Base-by-base conservation (phyloP, 2,797 vertebrate genomes). In the Lycodopsis pacificus region DNA sequence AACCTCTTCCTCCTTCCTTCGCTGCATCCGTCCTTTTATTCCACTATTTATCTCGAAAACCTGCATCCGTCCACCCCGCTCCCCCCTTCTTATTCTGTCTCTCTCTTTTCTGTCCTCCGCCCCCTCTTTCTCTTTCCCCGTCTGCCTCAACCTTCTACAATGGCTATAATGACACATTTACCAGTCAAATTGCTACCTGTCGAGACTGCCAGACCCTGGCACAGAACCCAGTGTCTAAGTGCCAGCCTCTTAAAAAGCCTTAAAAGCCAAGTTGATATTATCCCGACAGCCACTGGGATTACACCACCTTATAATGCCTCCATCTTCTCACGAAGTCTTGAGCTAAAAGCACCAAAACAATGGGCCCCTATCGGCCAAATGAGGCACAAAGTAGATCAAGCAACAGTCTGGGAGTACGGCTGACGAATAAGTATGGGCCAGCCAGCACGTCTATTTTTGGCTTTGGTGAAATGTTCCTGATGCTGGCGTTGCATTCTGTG, bases 151-250 rank as follows among this genome's bases (percentile, higher is more conserved):
- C 79, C 87, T 73, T 89, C 81, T 73, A 87, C 87, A 90, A 83
- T 88, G 70, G 83, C 89, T 83, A 77, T 94, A 93, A 94, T 94
- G 91, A 94, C 94, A 94, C 90, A 94, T 94, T 93, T 91, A 94
- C 86, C 87, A 89, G 89, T 89, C 80, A 94, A 94, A 95, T 93
- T 88, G 94, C 89, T 91, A 93, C 89, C 87, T 92, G 86, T 87
- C 72, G 81, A 84, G 82, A 90, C 88, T 91, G 89, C 83, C 68
- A 82, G 86, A 87, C 84, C 83, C 69, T 87, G 89, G 90, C 88
- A 88, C 82, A 64, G 79, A 82, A 87, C 62, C 87, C 65, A 22
- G 61, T 51, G 85, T 91, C 86, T 92, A 90, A 91, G 85, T 86
- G 85, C 83, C 88, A 84, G 80, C 85, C 84, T 82, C 83, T 88